Evolutionary conservation across 2,888 invertebrate genomes (phyloP).

Genomic region (Acholoe squamosa): DNA sequence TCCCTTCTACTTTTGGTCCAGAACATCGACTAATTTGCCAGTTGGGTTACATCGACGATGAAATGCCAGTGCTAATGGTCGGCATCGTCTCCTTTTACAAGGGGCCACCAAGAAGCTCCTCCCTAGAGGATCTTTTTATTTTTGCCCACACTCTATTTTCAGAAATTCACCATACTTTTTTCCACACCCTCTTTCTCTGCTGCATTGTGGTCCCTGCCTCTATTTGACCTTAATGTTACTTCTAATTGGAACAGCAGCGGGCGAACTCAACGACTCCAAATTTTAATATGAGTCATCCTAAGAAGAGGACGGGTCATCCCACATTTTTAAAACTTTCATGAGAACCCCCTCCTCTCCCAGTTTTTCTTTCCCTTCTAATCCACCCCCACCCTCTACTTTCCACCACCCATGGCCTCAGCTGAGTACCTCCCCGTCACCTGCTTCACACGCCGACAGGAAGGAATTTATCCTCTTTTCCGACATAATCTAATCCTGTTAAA

Average conservation of each 20-base stretch:
- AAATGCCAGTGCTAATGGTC: slow-evolving; percentile 8
- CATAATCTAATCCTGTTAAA: background rate
- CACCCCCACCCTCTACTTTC: background rate
- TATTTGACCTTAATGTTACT: slow-evolving; percentile 5
- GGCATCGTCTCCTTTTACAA: background rate
- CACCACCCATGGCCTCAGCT: background rate
- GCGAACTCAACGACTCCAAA: background rate
- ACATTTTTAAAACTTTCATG: slow-evolving; percentile 53
- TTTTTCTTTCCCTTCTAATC: background rate
- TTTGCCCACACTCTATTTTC: slow-evolving; percentile 17
- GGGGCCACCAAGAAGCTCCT: background rate
- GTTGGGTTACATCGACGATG: slow-evolving; percentile 29
- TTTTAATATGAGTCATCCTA: slow-evolving; percentile 46
- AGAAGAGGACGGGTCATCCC: slow-evolving; percentile 44
- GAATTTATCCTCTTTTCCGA: slow-evolving; percentile 10
- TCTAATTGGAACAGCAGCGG: slow-evolving; percentile 15
- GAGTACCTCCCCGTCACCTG: background rate
- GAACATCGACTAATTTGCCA: slow-evolving; percentile 46
- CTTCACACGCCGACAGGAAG: background rate
- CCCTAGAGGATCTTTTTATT: slow-evolving; percentile 12
- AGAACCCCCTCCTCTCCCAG: background rate
- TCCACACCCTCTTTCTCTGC: background rate
- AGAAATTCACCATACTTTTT: background rate
- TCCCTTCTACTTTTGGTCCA: slow-evolving; percentile 14
- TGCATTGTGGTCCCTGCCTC: background rate